phyloP scores from a whole-genome alignment of 2,797 vertebrate species.

The Diceros bicornis region DNA sequence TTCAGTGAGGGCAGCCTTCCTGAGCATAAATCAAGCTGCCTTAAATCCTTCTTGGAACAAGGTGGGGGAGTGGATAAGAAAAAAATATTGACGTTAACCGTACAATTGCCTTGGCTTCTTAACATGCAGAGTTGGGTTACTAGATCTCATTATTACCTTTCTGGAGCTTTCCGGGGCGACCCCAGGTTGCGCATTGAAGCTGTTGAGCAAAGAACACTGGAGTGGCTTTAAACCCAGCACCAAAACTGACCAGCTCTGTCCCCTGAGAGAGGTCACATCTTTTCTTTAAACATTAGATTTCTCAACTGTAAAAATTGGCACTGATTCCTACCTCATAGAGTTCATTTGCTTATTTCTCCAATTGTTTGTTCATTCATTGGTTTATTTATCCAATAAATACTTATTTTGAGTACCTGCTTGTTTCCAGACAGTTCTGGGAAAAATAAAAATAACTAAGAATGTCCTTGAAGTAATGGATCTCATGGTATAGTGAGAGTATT shows the following conservation, averaged over 20 bases:
- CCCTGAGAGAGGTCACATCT: accelerated
- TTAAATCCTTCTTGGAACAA: not conserved
- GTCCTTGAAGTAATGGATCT: conserved; percentile 17
- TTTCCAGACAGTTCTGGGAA: conserved; percentile 42
- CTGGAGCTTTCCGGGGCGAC: not conserved
- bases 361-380: not conserved
- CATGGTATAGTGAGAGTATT: not conserved
- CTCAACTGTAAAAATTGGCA: not conserved
- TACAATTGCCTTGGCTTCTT: not conserved
- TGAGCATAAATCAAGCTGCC: not conserved
- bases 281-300: not conserved
- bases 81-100: not conserved
- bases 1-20: not conserved
- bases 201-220: not conserved
- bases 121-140: not conserved
- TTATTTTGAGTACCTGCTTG: conserved; percentile 27
- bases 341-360: not conserved
- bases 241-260: accelerated
- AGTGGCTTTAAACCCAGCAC: not conserved
- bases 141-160: not conserved
- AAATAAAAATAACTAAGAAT: not conserved
- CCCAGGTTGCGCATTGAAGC: not conserved
- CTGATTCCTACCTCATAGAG: not conserved
- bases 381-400: conserved; percentile 43
- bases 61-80: conserved; percentile 23